Conservation (phyloP, 2,113 vertebrate genomes). For the Dipodomys ordii region DNA sequence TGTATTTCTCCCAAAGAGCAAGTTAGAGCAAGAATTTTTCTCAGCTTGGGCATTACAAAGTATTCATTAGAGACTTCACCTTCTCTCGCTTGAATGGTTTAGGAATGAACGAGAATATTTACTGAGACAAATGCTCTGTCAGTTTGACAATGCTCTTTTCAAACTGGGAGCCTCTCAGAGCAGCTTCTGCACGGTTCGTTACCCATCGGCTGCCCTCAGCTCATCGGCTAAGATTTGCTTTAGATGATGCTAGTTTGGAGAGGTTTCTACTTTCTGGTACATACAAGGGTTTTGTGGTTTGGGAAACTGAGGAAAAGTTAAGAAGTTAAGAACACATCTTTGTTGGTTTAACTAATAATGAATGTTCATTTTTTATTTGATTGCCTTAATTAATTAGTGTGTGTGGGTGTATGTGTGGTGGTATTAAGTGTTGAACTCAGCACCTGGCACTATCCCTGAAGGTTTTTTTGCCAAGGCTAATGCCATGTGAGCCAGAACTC, state of each 20-base stretch:
- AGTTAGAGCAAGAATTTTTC: constrained; percentile 68
- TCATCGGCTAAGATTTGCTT: constrained; percentile 82
- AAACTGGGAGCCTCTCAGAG: constrained; percentile 74
- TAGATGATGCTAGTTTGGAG: constrained; percentile 63
- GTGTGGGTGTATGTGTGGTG: too few relatives aligned
- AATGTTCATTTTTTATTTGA: constrained; percentile 8
- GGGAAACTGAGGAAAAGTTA: constrained; percentile 54
- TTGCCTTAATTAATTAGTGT: too few relatives aligned
- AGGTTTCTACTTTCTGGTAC: constrained; percentile 64
- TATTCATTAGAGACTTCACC: constrained; percentile 43
- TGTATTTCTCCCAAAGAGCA: constrained; percentile 60
- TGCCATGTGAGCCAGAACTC: too few relatives aligned
- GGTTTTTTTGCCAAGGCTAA: too few relatives aligned
- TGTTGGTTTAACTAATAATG: constrained; percentile 48
- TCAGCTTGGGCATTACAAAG: constrained; percentile 55
- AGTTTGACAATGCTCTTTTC: constrained; percentile 82
- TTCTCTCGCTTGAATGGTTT: constrained; percentile 81
- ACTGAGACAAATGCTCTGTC: constrained; percentile 84
- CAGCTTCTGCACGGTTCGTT: constrained; percentile 78
- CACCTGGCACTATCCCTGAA: too few relatives aligned
- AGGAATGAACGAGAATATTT: constrained; percentile 82
- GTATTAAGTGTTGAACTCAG: too few relatives aligned
- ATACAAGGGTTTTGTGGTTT: background rate
- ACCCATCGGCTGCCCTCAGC: constrained; percentile 58
- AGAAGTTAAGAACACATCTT: background rate